These are phyloP conservation scores for Tribolium castaneum DNA, from an alignment of 1,140 invertebrate species.

Conservation along the genomic window DNA sequence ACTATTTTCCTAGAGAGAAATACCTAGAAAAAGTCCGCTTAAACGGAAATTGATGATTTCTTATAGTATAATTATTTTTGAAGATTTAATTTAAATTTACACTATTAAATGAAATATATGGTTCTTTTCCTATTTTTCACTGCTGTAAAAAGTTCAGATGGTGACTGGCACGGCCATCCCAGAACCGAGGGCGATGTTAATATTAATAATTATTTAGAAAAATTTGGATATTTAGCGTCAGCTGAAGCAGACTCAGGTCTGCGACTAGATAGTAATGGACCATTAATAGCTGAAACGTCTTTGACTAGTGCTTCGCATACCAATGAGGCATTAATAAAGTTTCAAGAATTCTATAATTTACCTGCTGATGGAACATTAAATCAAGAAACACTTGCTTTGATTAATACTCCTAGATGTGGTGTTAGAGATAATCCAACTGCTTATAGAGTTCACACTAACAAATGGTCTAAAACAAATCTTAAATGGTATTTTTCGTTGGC, in stretches of 20 bases:
- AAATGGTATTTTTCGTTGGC: not conserved
- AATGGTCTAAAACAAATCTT: not conserved
- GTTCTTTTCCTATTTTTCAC: slow-evolving; percentile 39
- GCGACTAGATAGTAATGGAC: too few relatives aligned
- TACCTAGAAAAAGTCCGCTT: slow-evolving; percentile 26
- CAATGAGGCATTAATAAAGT: slow-evolving; percentile 2
- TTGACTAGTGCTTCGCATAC: too few relatives aligned
- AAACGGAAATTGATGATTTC: slow-evolving; percentile 19
- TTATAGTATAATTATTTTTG: not conserved
- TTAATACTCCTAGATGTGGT: not conserved
- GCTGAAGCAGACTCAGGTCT: too few relatives aligned
- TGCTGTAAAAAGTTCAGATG: slow-evolving; percentile 39
- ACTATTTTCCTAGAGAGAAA: slow-evolving; percentile 25
- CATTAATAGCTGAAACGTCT: too few relatives aligned
- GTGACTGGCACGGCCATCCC: too few relatives aligned
- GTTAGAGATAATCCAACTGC: too few relatives aligned
- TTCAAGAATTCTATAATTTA: slow-evolving; percentile 31
- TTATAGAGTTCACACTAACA: too few relatives aligned
- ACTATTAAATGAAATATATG: slow-evolving; percentile 24
- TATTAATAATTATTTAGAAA: too few relatives aligned
- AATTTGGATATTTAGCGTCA: slow-evolving; percentile 37
- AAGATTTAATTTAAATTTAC: slow-evolving; percentile 27
- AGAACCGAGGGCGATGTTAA: too few relatives aligned
- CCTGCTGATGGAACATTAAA: slow-evolving; percentile 30
- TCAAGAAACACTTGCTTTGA: slow-evolving; percentile 4